Evolutionary conservation across 2,797 vertebrate species (phyloP).

Genomic region (Hirundo rustica): DNA sequence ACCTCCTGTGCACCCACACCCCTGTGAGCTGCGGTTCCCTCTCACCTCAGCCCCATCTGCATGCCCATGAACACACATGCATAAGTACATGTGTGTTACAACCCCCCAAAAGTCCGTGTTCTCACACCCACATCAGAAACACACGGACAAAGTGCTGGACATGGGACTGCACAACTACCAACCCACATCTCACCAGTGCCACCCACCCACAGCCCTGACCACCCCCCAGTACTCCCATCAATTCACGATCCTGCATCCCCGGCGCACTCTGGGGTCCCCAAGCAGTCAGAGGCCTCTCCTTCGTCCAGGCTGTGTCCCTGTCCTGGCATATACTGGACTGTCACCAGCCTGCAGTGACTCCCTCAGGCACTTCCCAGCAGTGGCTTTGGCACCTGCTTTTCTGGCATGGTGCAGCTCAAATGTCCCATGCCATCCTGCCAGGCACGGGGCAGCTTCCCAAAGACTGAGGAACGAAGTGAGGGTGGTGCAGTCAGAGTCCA

Average conservation of each 20-base stretch:
- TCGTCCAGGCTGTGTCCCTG: not conserved
- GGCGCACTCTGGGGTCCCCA: accelerated
- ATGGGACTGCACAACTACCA: not conserved
- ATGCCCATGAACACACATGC: not conserved
- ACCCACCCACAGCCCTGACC: not conserved
- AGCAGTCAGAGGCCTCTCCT: not conserved
- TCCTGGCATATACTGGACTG: not conserved
- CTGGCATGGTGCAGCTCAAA: not conserved
- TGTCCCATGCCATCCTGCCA: not conserved
- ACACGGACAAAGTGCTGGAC: not conserved
- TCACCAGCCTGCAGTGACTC: conserved; percentile 18
- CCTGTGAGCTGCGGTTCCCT: not conserved
- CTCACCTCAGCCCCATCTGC: not conserved
- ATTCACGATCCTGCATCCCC: not conserved
- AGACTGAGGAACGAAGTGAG: not conserved
- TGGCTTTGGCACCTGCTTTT: not conserved
- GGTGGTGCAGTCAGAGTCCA: not conserved
- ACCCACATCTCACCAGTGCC: not conserved
- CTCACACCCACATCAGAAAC: not conserved
- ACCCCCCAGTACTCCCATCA: not conserved
- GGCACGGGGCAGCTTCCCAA: not conserved
- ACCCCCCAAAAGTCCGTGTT: accelerated
- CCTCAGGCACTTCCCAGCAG: accelerated
- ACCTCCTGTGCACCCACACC: not conserved
- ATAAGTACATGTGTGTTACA: not conserved